These are phyloP conservation scores for Fistularia commersonii DNA, from an alignment of 2,797 vertebrate genomes.

Conservation along the genomic window DNA sequence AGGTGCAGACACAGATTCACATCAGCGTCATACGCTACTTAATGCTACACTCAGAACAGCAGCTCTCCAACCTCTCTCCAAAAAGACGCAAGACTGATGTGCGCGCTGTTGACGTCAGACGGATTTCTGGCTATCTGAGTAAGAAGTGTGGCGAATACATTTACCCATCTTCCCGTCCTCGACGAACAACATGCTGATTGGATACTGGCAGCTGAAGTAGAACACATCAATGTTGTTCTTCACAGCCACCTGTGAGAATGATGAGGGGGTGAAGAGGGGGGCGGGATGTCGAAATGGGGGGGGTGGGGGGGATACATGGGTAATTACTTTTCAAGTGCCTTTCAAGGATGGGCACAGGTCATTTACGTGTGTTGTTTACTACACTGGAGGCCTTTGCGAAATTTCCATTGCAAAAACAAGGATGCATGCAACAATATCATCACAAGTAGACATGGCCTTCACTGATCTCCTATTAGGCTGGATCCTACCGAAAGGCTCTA, in stretches of 20 bases:
- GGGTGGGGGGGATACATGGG: slow-evolving; percentile 25
- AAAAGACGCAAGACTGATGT: slow-evolving; percentile 23
- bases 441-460: too few relatives aligned
- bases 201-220: slow-evolving; percentile 97
- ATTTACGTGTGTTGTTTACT: slow-evolving; percentile 19
- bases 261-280: slow-evolving; percentile 13
- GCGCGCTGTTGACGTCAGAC: slow-evolving; percentile 29
- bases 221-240: slow-evolving; percentile 94
- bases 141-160: slow-evolving; percentile 51
- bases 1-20: too few relatives aligned
- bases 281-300: slow-evolving; percentile 7
- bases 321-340: slow-evolving; percentile 52
- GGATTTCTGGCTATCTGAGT: slow-evolving; percentile 10
- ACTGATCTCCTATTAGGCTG: too few relatives aligned
- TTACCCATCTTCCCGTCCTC: slow-evolving; percentile 99
- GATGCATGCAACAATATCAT: too few relatives aligned
- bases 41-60: background rate
- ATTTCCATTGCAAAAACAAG: too few relatives aligned
- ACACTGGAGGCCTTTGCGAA: slow-evolving; percentile 8
- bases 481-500: too few relatives aligned
- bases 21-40: background rate
- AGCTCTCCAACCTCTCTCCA: background rate
- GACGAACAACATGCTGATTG: slow-evolving; percentile 92
- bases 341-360: slow-evolving; percentile 22
- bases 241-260: slow-evolving; percentile 80